phyloP scores from a whole-genome alignment of 1,140 invertebrate species.

The Coenobita brevimanus region DNA sequence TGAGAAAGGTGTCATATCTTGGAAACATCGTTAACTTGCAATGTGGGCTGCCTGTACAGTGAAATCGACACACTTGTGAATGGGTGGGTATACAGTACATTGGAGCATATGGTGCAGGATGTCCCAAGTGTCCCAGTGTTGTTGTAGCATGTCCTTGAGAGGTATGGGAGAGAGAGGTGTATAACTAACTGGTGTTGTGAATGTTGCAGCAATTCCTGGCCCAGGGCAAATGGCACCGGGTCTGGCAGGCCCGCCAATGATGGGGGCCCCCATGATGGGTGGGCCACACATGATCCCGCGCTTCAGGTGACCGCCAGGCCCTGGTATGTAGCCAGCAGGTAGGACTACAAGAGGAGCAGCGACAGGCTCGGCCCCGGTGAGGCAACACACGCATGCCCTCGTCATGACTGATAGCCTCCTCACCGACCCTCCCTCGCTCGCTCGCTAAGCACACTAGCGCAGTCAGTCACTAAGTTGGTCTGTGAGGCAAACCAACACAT shows the following conservation, averaged over 20 bases:
- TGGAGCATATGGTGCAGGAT: too few species aligned
- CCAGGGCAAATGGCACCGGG: constrained; percentile 53
- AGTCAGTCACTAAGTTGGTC: constrained; percentile 65
- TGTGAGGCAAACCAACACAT: constrained; percentile 63
- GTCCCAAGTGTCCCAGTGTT: too few species aligned
- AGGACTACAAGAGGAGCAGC: constrained; percentile 41
- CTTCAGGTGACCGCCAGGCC: constrained; percentile 60
- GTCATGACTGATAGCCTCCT: constrained; percentile 63
- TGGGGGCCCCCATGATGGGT: constrained; percentile 56
- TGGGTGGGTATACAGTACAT: too few species aligned
- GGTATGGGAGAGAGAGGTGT: too few species aligned
- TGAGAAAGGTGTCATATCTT: too few species aligned
- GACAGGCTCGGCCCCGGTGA: constrained; percentile 59
- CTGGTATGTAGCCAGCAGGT: constrained; percentile 63
- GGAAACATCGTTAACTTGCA: too few species aligned
- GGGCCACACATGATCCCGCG: constrained; percentile 60
- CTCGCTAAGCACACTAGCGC: constrained; percentile 60
- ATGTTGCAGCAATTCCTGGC: constrained; percentile 50
- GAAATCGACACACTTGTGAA: too few species aligned
- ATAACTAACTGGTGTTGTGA: constrained; percentile 27
- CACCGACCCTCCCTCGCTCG: constrained; percentile 58
- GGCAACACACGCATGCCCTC: constrained; percentile 65
- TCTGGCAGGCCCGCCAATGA: constrained; percentile 52
- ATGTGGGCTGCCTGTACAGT: too few species aligned
- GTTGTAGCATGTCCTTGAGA: too few species aligned